Evolutionary conservation across 2,797 vertebrate species (phyloP).

Genomic region (Neopelma chrysocephalum): DNA sequence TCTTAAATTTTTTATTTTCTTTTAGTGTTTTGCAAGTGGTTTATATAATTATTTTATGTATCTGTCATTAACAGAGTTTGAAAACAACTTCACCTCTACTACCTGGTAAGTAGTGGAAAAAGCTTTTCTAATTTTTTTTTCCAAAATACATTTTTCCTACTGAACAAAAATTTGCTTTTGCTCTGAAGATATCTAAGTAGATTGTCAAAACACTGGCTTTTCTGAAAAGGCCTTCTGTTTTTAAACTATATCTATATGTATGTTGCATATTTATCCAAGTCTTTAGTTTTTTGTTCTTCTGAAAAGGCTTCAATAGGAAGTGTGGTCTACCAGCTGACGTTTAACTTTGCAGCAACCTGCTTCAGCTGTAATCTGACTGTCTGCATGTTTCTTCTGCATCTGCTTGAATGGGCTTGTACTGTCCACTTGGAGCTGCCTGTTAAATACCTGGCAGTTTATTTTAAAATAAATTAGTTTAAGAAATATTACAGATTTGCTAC

Average conservation of each 20-base stretch:
- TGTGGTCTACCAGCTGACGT: not conserved
- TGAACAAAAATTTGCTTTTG: not conserved
- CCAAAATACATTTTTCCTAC: not conserved
- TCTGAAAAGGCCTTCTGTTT: not conserved
- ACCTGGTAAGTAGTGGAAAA: conserved; percentile 71
- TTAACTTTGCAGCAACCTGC: not conserved
- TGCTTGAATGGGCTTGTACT: not conserved
- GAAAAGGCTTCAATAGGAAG: not conserved
- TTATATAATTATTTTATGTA: not conserved
- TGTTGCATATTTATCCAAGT: not conserved
- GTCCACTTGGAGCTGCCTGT: not conserved
- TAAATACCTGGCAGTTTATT: not conserved
- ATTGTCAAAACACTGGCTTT: not conserved
- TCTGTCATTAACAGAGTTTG: conserved; percentile 68
- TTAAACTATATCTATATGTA: not conserved
- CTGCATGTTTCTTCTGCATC: not conserved
- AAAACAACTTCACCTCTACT: conserved; percentile 67
- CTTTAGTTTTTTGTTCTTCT: not conserved
- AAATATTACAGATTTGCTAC: not conserved
- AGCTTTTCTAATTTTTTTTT: not conserved
- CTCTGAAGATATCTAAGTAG: not conserved
- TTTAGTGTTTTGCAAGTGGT: not conserved
- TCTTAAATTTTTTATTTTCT: not conserved
- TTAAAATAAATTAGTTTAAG: not conserved
- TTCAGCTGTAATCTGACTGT: not conserved